Conservation (phyloP, 2,113 vertebrate species). For the Pterophyllum scalare region DNA sequence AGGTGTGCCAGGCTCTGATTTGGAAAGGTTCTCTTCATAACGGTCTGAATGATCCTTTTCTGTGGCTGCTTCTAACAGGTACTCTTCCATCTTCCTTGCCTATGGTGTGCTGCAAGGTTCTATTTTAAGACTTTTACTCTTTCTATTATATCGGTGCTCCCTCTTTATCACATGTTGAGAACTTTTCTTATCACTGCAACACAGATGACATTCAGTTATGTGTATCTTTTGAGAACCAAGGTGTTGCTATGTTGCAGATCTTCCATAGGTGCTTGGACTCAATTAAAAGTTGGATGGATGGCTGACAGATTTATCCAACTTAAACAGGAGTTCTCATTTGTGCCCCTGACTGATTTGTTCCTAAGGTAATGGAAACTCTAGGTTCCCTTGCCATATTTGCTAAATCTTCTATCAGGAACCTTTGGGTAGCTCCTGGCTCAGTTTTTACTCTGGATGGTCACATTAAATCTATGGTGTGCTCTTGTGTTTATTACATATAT, state of each 20-base stretch:
- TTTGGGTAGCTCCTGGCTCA: no score
- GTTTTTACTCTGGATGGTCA: no score
- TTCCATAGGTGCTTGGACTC: not conserved
- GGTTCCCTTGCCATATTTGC: no score
- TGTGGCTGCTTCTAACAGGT: not conserved
- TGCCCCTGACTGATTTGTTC: no score
- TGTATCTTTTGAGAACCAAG: not conserved
- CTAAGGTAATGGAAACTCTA: no score
- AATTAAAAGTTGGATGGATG: not conserved
- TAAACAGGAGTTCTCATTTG: not conserved
- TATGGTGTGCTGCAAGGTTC: not conserved
- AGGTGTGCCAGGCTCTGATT: no score
- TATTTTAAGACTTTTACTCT: not conserved
- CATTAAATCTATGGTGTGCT: no score
- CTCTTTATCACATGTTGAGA: not conserved
- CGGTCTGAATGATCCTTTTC: accelerated
- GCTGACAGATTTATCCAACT: not conserved
- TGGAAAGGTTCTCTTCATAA: no score
- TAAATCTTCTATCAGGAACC: no score
- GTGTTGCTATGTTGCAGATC: accelerated
- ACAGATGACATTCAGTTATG: not conserved
- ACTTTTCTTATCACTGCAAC: not conserved
- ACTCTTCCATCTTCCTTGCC: no score
- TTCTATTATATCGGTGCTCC: not conserved
- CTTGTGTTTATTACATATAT: no score